A percentile compares a stretch with the other conserved stretches of the same genome.
These are phyloP conservation scores for Pentalonia nigronervosa DNA, from an alignment of 1,140 invertebrate genomes.

Conservation along the genomic window DNA sequence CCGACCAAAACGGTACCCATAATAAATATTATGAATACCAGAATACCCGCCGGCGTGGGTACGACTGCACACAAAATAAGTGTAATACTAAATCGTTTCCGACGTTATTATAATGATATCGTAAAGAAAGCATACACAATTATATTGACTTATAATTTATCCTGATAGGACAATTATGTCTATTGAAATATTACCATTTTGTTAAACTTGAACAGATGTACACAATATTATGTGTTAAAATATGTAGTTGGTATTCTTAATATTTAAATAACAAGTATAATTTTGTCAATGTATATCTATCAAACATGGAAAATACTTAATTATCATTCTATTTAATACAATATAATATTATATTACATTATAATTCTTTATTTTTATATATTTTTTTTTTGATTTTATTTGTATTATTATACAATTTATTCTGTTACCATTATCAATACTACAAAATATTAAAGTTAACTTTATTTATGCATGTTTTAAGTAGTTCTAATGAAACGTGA, in stretches of 20 bases:
- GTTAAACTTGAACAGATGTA: no score
- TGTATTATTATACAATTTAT: no score
- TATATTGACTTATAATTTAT: background rate
- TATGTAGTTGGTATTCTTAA: background rate
- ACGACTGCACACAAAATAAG: background rate
- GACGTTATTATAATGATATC: constrained; percentile 21
- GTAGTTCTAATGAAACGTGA: background rate
- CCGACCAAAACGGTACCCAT: background rate
- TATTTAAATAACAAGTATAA: background rate
- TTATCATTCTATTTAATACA: no score
- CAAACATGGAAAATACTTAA: no score
- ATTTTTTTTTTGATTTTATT: no score
- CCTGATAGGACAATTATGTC: background rate
- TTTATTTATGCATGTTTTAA: background rate
- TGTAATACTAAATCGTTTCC: background rate
- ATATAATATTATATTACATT: no score
- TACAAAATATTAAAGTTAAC: background rate
- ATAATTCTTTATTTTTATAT: no score
- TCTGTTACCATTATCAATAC: background rate
- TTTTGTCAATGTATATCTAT: background rate
- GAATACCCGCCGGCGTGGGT: background rate
- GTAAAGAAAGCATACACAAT: background rate
- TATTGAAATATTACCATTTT: background rate
- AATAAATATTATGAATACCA: constrained; percentile 37
- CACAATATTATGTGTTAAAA: background rate